phyloP scores from a whole-genome alignment of 2,113 vertebrate genomes.

The Glaucidium brasilianum region DNA sequence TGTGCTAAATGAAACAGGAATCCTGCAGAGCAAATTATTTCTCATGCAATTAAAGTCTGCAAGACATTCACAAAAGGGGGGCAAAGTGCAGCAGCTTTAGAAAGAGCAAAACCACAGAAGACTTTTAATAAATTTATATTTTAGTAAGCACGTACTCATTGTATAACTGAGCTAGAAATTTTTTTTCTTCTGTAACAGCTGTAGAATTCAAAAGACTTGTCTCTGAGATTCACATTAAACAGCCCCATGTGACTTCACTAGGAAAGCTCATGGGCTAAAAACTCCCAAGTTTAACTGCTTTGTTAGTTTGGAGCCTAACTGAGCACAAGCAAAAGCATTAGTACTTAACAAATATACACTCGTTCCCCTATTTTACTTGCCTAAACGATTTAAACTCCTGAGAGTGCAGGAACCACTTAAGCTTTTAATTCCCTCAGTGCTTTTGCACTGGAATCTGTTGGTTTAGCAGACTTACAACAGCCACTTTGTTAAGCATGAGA shows the following conservation, averaged over 20 bases:
- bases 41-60: background rate
- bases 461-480: constrained; percentile 32
- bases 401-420: background rate
- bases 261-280: background rate
- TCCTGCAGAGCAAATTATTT: background rate
- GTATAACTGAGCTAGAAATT: background rate
- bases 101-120: background rate
- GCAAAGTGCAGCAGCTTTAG: background rate
- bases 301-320: background rate
- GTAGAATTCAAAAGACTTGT: background rate
- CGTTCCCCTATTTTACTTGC: constrained; percentile 37
- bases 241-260: background rate
- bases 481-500: constrained; percentile 21
- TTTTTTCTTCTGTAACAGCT: background rate
- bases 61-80: background rate
- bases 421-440: constrained; percentile 40
- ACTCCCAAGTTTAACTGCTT: background rate
- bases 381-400: constrained; percentile 24
- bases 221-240: background rate
- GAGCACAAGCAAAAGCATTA: background rate
- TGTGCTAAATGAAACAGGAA: background rate
- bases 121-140: background rate
- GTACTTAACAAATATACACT: background rate
- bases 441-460: constrained; percentile 19
- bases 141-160: background rate